Conservation (phyloP, 2,113 vertebrate species). For the Hippoglossus stenolepis region DNA sequence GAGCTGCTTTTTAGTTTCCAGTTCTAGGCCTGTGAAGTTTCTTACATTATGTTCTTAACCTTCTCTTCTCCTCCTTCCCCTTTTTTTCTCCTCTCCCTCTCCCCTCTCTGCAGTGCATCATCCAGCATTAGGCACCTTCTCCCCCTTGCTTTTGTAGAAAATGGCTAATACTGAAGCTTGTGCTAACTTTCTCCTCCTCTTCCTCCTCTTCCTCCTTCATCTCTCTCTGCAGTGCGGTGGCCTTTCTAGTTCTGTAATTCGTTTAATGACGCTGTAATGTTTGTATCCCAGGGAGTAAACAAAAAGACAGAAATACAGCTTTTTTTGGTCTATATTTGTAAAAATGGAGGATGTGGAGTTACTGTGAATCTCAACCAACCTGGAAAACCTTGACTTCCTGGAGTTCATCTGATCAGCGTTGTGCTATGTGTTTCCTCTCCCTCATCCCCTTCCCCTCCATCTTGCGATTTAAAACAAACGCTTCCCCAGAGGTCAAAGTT, state of each 20-base stretch:
- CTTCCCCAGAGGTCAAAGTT: constrained; percentile 76
- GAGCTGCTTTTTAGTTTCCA: neutral
- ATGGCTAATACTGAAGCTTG: constrained; percentile 20
- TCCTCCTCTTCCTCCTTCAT: constrained; percentile 12
- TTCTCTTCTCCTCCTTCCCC: constrained; percentile 40
- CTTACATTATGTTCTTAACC: constrained; percentile 43
- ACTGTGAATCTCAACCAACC: constrained; percentile 10
- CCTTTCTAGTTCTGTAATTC: constrained; percentile 9
- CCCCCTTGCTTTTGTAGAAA: constrained; percentile 32
- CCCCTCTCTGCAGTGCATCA: constrained; percentile 63
- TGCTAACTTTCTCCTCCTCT: constrained; percentile 42
- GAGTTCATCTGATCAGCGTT: constrained; percentile 57
- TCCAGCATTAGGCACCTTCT: constrained; percentile 11
- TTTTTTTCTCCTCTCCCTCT: constrained; percentile 22
- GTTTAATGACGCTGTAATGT: neutral
- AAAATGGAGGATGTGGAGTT: neutral
- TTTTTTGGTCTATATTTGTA: neutral
- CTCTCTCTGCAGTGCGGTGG: constrained; percentile 22
- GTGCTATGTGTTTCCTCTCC: constrained; percentile 63
- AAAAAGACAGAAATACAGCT: neutral
- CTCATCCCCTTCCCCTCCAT: constrained; percentile 33
- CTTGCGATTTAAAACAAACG: constrained; percentile 56
- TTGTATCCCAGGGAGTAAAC: constrained; percentile 9
- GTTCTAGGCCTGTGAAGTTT: neutral
- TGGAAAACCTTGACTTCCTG: constrained; percentile 1